phyloP scores from a whole-genome alignment of 2,888 invertebrate species.

The Patella depressa region DNA sequence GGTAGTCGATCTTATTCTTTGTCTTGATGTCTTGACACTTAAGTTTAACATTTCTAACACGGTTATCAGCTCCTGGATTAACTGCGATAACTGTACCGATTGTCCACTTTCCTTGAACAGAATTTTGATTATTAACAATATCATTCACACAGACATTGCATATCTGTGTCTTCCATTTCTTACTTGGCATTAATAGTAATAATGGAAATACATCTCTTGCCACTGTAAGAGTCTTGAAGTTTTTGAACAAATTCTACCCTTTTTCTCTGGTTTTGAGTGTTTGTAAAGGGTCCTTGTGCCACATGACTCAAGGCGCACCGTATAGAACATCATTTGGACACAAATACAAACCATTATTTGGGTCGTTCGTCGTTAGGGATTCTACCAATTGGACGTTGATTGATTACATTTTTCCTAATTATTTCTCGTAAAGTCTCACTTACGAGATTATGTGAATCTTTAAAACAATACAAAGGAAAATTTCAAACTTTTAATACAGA shows the following conservation, averaged over 20 bases:
- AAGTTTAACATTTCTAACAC: neutral
- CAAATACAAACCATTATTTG: neutral
- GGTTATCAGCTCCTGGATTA: neutral
- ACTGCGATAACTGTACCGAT: neutral
- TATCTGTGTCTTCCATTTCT: neutral
- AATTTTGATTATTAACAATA: neutral
- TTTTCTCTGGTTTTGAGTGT: neutral
- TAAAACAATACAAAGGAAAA: neutral
- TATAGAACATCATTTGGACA: slow-evolving; percentile 8
- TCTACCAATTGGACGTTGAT: neutral
- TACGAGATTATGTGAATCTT: too few relatives aligned
- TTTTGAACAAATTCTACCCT: neutral
- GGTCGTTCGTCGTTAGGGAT: neutral
- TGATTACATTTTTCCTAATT: neutral
- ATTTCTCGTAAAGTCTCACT: neutral
- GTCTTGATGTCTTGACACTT: neutral
- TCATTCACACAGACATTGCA: neutral
- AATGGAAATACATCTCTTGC: neutral
- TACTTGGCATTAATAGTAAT: neutral
- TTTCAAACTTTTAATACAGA: neutral
- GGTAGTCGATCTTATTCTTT: neutral
- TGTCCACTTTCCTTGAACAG: neutral
- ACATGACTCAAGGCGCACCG: neutral
- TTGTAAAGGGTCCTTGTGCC: neutral
- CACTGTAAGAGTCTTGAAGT: neutral